phyloP scores from a whole-genome alignment of 2,888 invertebrate species.

The Ornithoptera alexandrae region DNA sequence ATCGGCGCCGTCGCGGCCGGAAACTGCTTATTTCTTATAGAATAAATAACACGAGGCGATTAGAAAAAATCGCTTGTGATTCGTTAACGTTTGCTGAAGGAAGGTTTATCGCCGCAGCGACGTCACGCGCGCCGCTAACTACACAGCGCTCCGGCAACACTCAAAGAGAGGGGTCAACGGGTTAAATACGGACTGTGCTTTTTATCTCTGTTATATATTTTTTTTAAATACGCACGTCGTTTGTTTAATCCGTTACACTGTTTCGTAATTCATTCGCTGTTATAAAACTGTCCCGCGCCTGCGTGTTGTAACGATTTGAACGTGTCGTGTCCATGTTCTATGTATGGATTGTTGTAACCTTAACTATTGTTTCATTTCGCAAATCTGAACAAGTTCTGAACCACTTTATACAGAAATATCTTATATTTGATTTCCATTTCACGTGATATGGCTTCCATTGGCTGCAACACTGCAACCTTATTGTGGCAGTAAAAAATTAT shows the following conservation, averaged over 20 bases:
- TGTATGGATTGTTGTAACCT: too few relatives aligned
- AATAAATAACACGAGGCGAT: background rate
- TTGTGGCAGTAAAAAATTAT: too few relatives aligned
- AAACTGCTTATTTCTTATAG: background rate
- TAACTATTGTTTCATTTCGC: too few relatives aligned
- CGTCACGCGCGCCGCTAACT: constrained; percentile 3
- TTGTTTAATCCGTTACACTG: constrained; percentile 7
- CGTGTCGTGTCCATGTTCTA: too few relatives aligned
- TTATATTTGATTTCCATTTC: too few relatives aligned
- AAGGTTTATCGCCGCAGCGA: too few relatives aligned
- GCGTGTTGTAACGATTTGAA: too few relatives aligned
- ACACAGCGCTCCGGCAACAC: background rate
- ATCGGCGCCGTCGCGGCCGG: too few relatives aligned
- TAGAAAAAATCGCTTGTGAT: background rate
- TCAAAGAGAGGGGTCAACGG: constrained; percentile 8
- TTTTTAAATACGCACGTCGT: background rate
- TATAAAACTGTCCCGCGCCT: background rate
- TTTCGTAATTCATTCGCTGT: background rate
- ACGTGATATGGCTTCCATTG: too few relatives aligned
- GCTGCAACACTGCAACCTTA: too few relatives aligned
- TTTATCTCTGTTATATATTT: background rate
- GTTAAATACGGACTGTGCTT: constrained; percentile 3
- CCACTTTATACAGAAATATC: too few relatives aligned
- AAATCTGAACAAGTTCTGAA: too few relatives aligned
- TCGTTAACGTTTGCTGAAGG: background rate